phyloP scores from a whole-genome alignment of 2,888 invertebrate genomes.

The Lacanobia wlatinum region DNA sequence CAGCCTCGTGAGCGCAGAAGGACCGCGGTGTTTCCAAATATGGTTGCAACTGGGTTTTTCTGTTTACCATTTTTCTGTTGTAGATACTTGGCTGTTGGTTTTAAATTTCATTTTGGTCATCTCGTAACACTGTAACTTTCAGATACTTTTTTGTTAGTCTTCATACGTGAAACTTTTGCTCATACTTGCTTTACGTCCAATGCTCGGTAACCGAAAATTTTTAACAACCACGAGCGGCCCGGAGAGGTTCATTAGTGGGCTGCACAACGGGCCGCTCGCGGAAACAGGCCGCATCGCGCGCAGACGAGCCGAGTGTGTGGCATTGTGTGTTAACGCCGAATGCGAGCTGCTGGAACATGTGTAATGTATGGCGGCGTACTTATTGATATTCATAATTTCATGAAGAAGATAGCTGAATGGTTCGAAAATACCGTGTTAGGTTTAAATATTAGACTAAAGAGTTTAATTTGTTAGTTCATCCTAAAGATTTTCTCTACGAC shows the following conservation, averaged over 20 bases:
- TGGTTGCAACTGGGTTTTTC: neutral
- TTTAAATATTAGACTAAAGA: neutral
- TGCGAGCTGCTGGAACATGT: neutral
- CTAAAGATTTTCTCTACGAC: neutral
- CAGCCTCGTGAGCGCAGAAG: slow-evolving; percentile 11
- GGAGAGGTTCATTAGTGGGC: slow-evolving; percentile 49
- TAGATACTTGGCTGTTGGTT: neutral
- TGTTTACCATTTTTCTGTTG: neutral
- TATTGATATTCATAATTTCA: neutral
- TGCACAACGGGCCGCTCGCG: neutral
- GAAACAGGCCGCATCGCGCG: slow-evolving; percentile 7
- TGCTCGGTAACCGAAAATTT: slow-evolving; percentile 58
- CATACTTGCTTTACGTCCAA: neutral
- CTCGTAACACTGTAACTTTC: neutral
- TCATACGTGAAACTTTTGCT: slow-evolving; percentile 30
- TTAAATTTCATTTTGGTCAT: neutral
- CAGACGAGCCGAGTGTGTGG: neutral
- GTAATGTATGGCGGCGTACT: neutral
- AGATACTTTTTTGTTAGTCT: neutral
- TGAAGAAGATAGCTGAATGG: no score
- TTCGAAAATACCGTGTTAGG: no score
- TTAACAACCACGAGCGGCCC: slow-evolving; percentile 54
- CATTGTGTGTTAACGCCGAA: neutral
- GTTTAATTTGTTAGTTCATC: neutral
- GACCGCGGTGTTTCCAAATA: neutral